Evolutionary conservation across 37 sponge, comb jelly and placozoan species (phyloP), one percentile per base, ranked within the genome.

Genomic region (Bolinopsis microptera): DNA sequence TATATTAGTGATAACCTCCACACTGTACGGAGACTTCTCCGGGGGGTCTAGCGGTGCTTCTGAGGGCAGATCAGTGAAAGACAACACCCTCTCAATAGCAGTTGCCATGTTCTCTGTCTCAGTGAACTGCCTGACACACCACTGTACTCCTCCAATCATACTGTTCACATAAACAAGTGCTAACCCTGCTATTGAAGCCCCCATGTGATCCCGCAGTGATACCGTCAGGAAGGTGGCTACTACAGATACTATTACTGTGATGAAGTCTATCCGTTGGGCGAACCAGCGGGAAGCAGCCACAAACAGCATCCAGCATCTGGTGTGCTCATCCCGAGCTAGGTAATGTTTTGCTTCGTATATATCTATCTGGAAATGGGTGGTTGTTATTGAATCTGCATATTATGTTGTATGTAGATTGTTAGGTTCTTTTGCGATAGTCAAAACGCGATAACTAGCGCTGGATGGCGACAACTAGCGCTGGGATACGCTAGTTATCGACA

Each of bases 101-200:
- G 93, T 93, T 34, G 67, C 67, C 93, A 86, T 86, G 61, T 28
- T 86, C 35, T 86, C 90, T n/a, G 90, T 33, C 31, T 86, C 90
- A 1, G 80, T 77, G 80, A 35, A 77, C 80, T 77, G 80, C 21
- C 80, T 27, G 80, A 77, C 32, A 77, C 80, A 77, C 90, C 90
- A 86, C 30, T 86, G 90, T 16, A 86, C 34, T 0, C 90, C 90
- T 21, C 90, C 90, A n/a, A 86, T 86, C 90, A 86, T 86, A 38
- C 36, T 86, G 90, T 86, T 86, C 61, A 86, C 61, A 27, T 86
- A 41, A 39, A 41, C 90, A 2, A 86, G 90, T 25, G 36, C 35
- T 22, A 86, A 48, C 23, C 90, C 90, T 0, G 90, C 41, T n/a
- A 86, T 38, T 8, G 40, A 26, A 25, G 90, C 41, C 24, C 90